phyloP scores from a whole-genome alignment of 2,888 invertebrate genomes.

The Allygus modestus region DNA sequence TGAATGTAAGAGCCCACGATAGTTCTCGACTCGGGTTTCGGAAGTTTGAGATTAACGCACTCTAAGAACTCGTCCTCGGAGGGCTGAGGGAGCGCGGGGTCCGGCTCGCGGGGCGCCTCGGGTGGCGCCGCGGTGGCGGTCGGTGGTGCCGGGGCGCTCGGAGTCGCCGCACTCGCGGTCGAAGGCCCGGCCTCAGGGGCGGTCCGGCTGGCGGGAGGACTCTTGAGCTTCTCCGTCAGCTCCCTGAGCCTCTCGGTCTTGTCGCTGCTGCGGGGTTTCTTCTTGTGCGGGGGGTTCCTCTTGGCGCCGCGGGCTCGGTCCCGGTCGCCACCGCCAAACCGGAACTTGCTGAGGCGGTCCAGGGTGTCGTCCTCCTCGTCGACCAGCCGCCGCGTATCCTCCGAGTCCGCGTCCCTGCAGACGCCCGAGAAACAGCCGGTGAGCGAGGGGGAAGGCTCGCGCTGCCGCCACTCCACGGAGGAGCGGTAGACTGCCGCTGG shows the following conservation, averaged over 20 bases:
- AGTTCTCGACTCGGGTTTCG: slow-evolving; percentile 79
- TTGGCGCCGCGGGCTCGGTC: slow-evolving; percentile 74
- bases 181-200: neutral
- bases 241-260: slow-evolving; percentile 86
- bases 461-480: slow-evolving; percentile 67
- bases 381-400: slow-evolving; percentile 55
- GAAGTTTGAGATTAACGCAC: slow-evolving; percentile 77
- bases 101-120: neutral
- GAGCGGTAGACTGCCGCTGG: slow-evolving; percentile 74
- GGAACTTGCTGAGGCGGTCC: slow-evolving; percentile 89
- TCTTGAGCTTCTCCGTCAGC: slow-evolving; percentile 86
- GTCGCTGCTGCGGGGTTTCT: slow-evolving; percentile 75
- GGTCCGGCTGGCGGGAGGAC: slow-evolving; percentile 46
- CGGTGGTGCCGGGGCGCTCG: too few relatives aligned
- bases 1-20: slow-evolving; percentile 81
- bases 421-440: slow-evolving; percentile 47
- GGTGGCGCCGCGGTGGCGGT: neutral
- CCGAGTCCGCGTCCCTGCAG: slow-evolving; percentile 42
- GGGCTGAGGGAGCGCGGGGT: slow-evolving; percentile 73
- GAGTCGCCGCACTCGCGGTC: too few relatives aligned
- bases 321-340: slow-evolving; percentile 79
- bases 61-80: slow-evolving; percentile 72
- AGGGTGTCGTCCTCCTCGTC: slow-evolving; percentile 73
- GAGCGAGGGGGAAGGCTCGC: slow-evolving; percentile 28
- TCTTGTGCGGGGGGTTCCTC: slow-evolving; percentile 74